phyloP scores from a whole-genome alignment of 92 coral and sea anemone species.

The Pocillopora meandrina region DNA sequence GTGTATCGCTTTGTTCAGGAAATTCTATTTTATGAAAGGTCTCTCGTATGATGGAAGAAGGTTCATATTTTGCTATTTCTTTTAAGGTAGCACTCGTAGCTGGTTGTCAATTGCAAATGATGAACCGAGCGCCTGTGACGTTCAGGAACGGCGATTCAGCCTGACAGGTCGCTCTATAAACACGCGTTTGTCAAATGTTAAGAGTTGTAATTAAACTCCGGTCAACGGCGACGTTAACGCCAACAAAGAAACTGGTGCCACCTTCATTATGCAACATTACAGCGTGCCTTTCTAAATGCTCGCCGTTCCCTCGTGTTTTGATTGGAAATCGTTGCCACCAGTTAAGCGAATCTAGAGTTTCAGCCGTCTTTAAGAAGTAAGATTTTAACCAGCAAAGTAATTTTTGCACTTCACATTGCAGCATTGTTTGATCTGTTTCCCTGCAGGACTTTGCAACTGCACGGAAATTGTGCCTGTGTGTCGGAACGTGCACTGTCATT shows the following conservation, averaged over 20 bases:
- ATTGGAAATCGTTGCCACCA: conserved; percentile 33
- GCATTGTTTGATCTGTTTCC: background rate
- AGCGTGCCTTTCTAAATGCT: conserved; percentile 1
- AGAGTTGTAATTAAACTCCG: conserved; percentile 19
- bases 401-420: background rate
- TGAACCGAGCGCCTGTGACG: conserved; percentile 3
- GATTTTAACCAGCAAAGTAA: background rate
- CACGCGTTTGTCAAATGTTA: conserved; percentile 21
- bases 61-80: background rate
- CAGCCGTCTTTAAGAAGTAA: background rate
- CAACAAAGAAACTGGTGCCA: conserved; percentile 33
- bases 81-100: background rate
- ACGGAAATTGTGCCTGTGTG: background rate
- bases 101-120: background rate
- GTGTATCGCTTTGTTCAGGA: background rate
- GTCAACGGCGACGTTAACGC: conserved; percentile 1
- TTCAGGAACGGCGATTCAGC: background rate
- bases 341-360: conserved; percentile 16
- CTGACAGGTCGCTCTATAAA: conserved; percentile 16
- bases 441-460: background rate
- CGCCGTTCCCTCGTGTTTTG: conserved; percentile 41
- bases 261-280: conserved; percentile 27
- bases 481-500: conserved; percentile 18
- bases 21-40: background rate
- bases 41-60: background rate